These are phyloP conservation scores for Lates calcarifer DNA, from an alignment of 2,113 vertebrate species.

Conservation along the genomic window DNA sequence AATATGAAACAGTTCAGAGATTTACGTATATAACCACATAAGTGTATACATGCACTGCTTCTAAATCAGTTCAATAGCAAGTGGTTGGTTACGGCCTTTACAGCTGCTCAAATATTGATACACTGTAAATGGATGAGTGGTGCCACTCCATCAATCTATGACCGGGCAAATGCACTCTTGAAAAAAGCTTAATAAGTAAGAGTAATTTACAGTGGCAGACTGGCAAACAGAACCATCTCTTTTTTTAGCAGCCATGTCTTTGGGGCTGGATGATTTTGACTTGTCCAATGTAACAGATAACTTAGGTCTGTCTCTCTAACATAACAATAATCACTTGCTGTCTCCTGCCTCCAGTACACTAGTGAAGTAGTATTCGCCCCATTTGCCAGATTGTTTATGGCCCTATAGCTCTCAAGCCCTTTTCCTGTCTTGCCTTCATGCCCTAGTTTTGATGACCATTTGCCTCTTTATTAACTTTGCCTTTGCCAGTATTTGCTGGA, in stretches of 20 bases:
- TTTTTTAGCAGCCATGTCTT: background rate
- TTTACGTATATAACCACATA: background rate
- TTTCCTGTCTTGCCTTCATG: background rate
- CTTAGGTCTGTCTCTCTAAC: background rate
- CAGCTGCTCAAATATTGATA: constrained; percentile 46
- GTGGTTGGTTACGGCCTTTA: background rate
- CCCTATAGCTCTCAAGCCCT: background rate
- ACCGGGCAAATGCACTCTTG: background rate
- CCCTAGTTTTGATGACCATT: background rate
- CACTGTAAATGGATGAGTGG: constrained; percentile 2
- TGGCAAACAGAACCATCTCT: background rate
- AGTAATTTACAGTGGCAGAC: background rate
- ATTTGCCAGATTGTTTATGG: background rate
- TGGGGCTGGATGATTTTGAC: background rate
- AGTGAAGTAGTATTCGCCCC: background rate
- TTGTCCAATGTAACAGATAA: background rate
- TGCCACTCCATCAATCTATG: background rate
- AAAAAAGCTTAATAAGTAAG: background rate
- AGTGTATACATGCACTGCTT: constrained; percentile 2
- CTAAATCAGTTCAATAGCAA: constrained; percentile 3
- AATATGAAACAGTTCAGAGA: constrained; percentile 3
- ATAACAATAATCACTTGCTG: background rate
- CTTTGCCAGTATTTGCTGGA: constrained; percentile 1
- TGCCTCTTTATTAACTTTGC: constrained; percentile 9
- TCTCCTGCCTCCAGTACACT: background rate